phyloP scores from a whole-genome alignment of 2,888 invertebrate species.

The Mimachlamys varia region DNA sequence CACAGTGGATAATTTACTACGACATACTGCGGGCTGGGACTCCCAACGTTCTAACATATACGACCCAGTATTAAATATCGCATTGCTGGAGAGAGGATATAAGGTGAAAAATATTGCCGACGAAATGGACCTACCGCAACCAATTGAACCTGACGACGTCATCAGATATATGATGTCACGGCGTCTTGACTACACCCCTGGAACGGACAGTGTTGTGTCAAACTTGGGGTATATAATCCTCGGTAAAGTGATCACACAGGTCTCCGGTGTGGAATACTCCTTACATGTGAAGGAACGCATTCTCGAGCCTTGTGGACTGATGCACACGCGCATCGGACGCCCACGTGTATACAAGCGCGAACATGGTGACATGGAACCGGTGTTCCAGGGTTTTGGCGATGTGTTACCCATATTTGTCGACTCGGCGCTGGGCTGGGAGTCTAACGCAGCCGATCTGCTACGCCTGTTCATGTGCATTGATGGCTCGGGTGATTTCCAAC shows the following conservation, averaged over 20 bases:
- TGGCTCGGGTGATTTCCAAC: conserved; percentile 58
- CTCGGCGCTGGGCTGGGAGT: conserved; percentile 76
- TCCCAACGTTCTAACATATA: conserved; percentile 64
- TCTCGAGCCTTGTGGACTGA: conserved; percentile 75
- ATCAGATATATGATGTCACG: conserved; percentile 73
- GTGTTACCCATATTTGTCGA: conserved; percentile 65
- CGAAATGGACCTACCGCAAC: conserved; percentile 61
- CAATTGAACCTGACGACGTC: conserved; percentile 61
- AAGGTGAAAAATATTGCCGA: conserved; percentile 70
- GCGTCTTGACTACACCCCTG: conserved; percentile 72
- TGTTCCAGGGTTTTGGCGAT: conserved; percentile 59
- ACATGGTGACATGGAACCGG: conserved; percentile 54
- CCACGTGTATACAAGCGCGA: conserved; percentile 53
- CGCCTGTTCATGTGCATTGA: conserved; percentile 71
- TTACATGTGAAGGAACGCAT: conserved; percentile 69
- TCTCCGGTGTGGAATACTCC: conserved; percentile 61
- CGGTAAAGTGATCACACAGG: conserved; percentile 74
- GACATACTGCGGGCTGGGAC: conserved; percentile 77
- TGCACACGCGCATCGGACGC: conserved; percentile 73
- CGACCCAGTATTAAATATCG: conserved; percentile 74
- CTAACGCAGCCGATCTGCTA: conserved; percentile 75
- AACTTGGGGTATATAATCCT: conserved; percentile 76
- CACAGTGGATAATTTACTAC: conserved; percentile 75
- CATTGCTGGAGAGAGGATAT: conserved; percentile 65
- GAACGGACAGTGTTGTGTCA: conserved; percentile 70